Evolutionary conservation across 2,797 vertebrate species (phyloP).

Genomic region (Mionectes olivaceus): DNA sequence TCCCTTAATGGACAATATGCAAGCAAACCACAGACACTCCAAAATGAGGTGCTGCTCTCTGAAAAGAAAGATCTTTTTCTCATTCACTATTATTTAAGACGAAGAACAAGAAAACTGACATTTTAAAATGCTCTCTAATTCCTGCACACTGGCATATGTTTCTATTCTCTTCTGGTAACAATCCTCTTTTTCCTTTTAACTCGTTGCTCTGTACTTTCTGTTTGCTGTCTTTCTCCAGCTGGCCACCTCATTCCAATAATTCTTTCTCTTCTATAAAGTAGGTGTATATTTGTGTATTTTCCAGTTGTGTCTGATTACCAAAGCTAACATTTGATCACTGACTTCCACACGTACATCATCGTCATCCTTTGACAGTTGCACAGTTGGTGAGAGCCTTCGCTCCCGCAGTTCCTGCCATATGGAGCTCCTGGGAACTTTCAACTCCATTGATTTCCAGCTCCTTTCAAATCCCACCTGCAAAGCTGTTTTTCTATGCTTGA

Average conservation of each 20-base stretch:
- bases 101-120: constrained; percentile 1
- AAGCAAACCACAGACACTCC: neutral
- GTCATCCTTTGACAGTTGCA: constrained; percentile 15
- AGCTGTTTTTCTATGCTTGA: constrained; percentile 27
- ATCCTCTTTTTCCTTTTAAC: neutral
- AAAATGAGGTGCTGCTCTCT: neutral
- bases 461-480: constrained; percentile 69
- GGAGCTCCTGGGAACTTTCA: constrained; percentile 61
- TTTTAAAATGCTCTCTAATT: constrained; percentile 29
- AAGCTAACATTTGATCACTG: constrained; percentile 31
- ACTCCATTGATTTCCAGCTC: constrained; percentile 57
- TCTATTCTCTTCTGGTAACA: neutral
- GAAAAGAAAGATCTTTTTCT: neutral
- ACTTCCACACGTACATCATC: neutral
- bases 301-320: constrained; percentile 40
- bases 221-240: constrained; percentile 43
- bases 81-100: neutral
- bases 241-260: constrained; percentile 4
- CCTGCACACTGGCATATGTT: neutral
- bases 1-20: neutral
- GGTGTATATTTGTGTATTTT: constrained; percentile 15
- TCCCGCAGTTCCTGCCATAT: constrained; percentile 52
- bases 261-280: neutral
- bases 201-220: neutral
- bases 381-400: constrained; percentile 44